Evolutionary conservation across 2,888 invertebrate genomes (phyloP).

Genomic region (Dermolepida albohirtum): DNA sequence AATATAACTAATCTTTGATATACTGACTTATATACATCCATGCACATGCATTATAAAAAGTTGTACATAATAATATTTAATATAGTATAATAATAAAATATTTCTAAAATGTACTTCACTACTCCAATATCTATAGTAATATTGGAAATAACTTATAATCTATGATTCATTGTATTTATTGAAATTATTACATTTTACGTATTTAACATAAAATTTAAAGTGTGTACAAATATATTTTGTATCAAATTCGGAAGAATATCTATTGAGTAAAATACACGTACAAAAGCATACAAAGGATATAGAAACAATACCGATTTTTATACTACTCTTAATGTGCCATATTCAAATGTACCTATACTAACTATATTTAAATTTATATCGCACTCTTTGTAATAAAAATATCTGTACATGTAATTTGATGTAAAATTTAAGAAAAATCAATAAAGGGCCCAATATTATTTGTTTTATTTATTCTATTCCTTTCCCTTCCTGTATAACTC

Average conservation of each 20-base stretch:
- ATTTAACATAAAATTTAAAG: neutral
- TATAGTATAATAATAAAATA: too few species aligned
- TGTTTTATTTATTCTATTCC: neutral
- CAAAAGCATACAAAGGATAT: neutral
- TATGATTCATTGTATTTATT: neutral
- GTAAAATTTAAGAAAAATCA: slow-evolving; percentile 18
- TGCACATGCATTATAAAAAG: too few species aligned
- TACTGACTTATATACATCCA: too few species aligned
- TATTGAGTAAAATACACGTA: neutral
- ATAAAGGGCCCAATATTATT: slow-evolving; percentile 33
- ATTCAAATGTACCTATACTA: slow-evolving; percentile 1
- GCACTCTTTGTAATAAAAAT: neutral
- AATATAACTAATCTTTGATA: too few species aligned
- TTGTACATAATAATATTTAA: too few species aligned
- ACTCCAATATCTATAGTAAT: neutral
- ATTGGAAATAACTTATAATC: neutral
- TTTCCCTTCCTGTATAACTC: too few species aligned
- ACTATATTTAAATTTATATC: slow-evolving; percentile 3
- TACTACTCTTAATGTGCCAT: slow-evolving; percentile 18
- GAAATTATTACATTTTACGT: slow-evolving; percentile 2
- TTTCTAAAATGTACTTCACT: too few species aligned
- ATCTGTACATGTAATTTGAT: slow-evolving; percentile 27
- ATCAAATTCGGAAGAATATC: neutral
- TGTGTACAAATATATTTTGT: slow-evolving; percentile 12
- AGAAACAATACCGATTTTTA: slow-evolving; percentile 15